These are phyloP conservation scores for Paradisaea rubra DNA, from an alignment of 2,113 vertebrate species.

Conservation along the genomic window DNA sequence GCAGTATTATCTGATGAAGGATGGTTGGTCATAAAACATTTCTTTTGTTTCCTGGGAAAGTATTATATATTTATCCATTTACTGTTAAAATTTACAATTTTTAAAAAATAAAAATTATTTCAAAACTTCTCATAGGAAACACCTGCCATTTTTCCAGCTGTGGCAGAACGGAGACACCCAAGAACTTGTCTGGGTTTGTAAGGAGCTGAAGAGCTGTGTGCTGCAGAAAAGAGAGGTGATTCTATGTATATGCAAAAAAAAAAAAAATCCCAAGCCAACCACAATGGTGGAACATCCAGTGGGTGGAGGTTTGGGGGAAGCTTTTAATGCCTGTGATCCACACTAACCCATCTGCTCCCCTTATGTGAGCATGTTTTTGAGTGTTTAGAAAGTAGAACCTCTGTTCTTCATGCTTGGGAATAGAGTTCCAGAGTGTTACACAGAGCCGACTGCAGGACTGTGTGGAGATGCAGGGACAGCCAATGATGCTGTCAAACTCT, in stretches of 20 bases:
- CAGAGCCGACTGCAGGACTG: accelerated
- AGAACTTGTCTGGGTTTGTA: not conserved
- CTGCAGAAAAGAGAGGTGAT: not conserved
- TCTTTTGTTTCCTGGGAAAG: not conserved
- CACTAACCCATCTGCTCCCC: not conserved
- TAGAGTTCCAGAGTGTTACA: not conserved
- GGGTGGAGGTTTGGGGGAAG: not conserved
- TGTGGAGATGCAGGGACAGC: not conserved
- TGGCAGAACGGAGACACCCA: not conserved
- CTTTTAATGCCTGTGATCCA: not conserved
- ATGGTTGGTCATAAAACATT: not conserved
- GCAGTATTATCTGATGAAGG: not conserved
- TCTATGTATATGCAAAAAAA: not conserved
- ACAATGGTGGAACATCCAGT: not conserved
- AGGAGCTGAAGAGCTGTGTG: not conserved
- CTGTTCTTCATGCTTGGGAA: not conserved
- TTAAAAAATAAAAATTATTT: not conserved
- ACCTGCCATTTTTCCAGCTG: not conserved
- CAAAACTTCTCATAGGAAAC: not conserved
- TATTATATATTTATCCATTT: not conserved
- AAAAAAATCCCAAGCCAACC: not conserved
- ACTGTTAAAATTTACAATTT: not conserved
- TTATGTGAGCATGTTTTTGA: not conserved
- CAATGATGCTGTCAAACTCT: not conserved
- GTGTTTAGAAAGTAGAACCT: not conserved